A percentile compares a stretch with the other conserved stretches of the same genome.
Evolutionary conservation across 2,797 vertebrate genomes (phyloP).

Genomic region (Pempheris klunzingeri): DNA sequence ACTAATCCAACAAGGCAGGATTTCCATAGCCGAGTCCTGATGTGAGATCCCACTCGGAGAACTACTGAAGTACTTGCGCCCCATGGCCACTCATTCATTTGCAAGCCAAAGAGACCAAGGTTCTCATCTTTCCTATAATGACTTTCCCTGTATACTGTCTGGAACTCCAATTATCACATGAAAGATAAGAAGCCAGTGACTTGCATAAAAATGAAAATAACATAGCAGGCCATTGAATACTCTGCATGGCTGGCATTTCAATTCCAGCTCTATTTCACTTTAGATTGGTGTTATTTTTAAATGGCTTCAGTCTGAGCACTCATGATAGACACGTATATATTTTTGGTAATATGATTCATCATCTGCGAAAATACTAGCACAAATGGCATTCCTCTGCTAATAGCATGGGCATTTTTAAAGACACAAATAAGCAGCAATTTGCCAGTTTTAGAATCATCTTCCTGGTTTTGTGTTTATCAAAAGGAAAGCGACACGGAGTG

Average conservation of each 20-base stretch:
- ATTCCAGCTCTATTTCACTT: conserved; percentile 11
- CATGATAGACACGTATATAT: conserved; percentile 3
- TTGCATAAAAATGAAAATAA: conserved; percentile 50
- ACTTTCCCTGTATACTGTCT: conserved; percentile 60
- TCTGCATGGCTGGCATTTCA: conserved; percentile 42
- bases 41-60: conserved; percentile 44
- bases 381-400: conserved; percentile 23
- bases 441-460: conserved; percentile 32
- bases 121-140: conserved; percentile 68
- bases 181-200: conserved; percentile 55
- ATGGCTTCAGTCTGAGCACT: background rate
- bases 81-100: conserved; percentile 46
- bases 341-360: conserved; percentile 20
- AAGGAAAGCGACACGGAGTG: conserved; percentile 7
- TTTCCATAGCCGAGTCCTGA: conserved; percentile 30
- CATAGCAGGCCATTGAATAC: conserved; percentile 17
- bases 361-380: conserved; percentile 7
- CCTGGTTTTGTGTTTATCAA: conserved; percentile 29
- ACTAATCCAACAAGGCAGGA: conserved; percentile 20
- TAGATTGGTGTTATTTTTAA: conserved; percentile 27
- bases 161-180: conserved; percentile 70
- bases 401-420: conserved; percentile 14
- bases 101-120: conserved; percentile 56
- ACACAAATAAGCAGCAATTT: conserved; percentile 20
- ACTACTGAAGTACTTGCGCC: conserved; percentile 26